phyloP scores from a whole-genome alignment of 2,888 invertebrate species.

The Campaea margaritaria region DNA sequence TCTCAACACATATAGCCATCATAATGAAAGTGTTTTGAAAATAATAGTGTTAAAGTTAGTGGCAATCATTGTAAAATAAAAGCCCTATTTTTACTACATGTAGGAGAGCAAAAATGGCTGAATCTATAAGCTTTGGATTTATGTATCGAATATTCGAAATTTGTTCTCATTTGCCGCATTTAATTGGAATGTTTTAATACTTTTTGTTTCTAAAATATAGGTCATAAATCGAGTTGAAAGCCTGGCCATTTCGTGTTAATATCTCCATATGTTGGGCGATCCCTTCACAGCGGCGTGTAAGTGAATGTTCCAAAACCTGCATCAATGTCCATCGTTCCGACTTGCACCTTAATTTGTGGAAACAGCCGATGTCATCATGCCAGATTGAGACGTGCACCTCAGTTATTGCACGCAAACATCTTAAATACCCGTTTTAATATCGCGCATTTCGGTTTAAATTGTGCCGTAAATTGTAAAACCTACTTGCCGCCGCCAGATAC shows the following conservation, averaged over 20 bases:
- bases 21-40: too few relatives aligned
- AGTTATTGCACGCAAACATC: constrained; percentile 54
- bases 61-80: too few relatives aligned
- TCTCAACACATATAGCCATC: constrained; percentile 15
- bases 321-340: constrained; percentile 44
- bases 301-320: constrained; percentile 54
- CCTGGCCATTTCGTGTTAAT: constrained; percentile 11
- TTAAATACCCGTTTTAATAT: constrained; percentile 62
- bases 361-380: constrained; percentile 61
- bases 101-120: too few relatives aligned
- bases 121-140: too few relatives aligned
- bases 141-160: too few relatives aligned
- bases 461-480: constrained; percentile 52
- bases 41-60: too few relatives aligned
- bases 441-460: constrained; percentile 60
- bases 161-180: too few relatives aligned
- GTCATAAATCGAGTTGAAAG: constrained; percentile 24
- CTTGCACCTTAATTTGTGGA: constrained; percentile 57
- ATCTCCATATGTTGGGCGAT: constrained; percentile 51
- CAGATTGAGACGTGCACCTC: constrained; percentile 65
- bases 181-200: neutral
- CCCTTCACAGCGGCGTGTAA: constrained; percentile 58
- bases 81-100: too few relatives aligned
- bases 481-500: constrained; percentile 35
- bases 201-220: neutral